Conservation (phyloP, 1,140 invertebrate species). For the Drosophila persimilis region DNA sequence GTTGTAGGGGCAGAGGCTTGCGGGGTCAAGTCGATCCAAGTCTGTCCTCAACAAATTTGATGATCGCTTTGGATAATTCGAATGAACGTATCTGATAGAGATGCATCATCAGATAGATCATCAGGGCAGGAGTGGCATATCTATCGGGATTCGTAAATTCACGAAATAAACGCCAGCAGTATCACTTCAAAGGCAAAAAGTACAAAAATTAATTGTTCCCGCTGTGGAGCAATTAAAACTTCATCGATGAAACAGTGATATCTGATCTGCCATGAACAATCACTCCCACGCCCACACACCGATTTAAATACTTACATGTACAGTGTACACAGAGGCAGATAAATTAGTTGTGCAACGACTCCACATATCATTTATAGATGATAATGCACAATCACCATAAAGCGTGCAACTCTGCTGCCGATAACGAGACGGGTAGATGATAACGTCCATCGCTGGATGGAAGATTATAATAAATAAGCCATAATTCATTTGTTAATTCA, state of each 20-base stretch:
- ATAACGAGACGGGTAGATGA: slow-evolving; percentile 4
- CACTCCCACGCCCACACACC: background rate
- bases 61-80: no score
- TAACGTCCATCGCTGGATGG: slow-evolving; percentile 21
- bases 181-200: background rate
- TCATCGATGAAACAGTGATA: slow-evolving; percentile 15
- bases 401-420: slow-evolving; percentile 13
- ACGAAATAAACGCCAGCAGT: no score
- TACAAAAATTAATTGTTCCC: slow-evolving; percentile 2
- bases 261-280: background rate
- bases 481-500: slow-evolving; percentile 66
- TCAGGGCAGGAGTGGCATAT: no score
- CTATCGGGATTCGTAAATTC: no score
- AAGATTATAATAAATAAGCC: slow-evolving; percentile 62
- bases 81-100: no score
- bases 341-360: slow-evolving; percentile 9
- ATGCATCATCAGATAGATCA: no score
- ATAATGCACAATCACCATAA: slow-evolving; percentile 16
- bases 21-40: no score
- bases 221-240: slow-evolving; percentile 36
- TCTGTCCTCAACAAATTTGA: no score
- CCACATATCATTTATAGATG: no score
- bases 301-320: background rate
- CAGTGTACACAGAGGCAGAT: background rate
- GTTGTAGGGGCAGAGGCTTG: no score